phyloP scores from a whole-genome alignment of 2,797 vertebrate genomes.

The Pipistrellus nathusii region DNA sequence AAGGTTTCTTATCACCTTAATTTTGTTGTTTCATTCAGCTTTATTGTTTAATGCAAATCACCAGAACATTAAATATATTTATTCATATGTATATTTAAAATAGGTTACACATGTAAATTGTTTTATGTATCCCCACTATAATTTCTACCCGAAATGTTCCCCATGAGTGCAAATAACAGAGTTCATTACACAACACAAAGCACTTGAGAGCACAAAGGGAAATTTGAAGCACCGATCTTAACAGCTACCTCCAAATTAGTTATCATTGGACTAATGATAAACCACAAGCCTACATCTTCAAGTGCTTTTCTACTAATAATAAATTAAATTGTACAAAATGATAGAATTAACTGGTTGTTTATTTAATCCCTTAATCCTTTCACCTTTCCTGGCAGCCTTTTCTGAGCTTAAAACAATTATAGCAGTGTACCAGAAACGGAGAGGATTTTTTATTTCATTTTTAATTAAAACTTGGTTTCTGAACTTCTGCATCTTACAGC shows the following conservation, averaged over 20 bases:
- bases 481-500: background rate
- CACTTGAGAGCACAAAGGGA: background rate
- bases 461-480: slow-evolving; percentile 21
- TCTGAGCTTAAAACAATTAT: background rate
- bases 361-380: background rate
- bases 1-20: background rate
- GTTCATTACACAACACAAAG: background rate
- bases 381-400: background rate
- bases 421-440: background rate
- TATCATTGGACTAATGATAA: background rate
- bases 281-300: background rate
- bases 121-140: background rate
- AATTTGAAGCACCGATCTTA: slow-evolving; percentile 17
- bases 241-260: background rate
- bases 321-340: slow-evolving; percentile 5
- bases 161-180: background rate
- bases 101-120: background rate
- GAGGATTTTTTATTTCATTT: background rate
- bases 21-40: background rate
- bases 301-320: background rate
- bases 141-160: slow-evolving; percentile 26
- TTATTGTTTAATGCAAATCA: slow-evolving; percentile 31
- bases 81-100: background rate
- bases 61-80: background rate
- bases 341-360: slow-evolving; percentile 10